Percentiles rank a stretch among this genome's conserved stretches.
Evolutionary conservation across 1,140 invertebrate genomes (phyloP).

Genomic region (Euwallacea fornicatus): DNA sequence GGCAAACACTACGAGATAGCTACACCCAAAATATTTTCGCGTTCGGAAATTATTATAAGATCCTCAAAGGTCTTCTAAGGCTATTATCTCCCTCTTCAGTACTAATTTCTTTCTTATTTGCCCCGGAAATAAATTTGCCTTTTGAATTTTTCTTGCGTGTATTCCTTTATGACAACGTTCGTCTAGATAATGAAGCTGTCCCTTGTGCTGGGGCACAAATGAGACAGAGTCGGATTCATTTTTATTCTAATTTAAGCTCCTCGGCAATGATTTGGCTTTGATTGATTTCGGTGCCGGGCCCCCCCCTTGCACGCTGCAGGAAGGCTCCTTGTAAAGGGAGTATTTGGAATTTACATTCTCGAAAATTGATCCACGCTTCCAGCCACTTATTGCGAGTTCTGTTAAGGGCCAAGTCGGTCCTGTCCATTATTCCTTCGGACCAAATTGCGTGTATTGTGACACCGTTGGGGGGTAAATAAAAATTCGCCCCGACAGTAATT

Average conservation of each 20-base stretch:
- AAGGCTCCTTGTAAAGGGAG: no score
- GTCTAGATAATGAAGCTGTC: constrained; percentile 47
- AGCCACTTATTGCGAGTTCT: no score
- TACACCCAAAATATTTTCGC: no score
- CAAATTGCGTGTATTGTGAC: constrained; percentile 52
- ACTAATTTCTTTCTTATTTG: constrained; percentile 47
- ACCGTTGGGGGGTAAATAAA: constrained; percentile 51
- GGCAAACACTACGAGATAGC: no score
- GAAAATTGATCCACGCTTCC: no score
- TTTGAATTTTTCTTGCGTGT: constrained; percentile 51
- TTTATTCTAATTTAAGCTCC: not conserved
- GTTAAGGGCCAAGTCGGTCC: no score
- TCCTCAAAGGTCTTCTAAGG: constrained; percentile 43
- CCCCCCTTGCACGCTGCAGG: no score
- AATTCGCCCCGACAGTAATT: constrained; percentile 47
- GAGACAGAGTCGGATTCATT: constrained; percentile 1
- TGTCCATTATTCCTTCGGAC: not conserved
- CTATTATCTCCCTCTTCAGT: constrained; percentile 47
- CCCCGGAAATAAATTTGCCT: constrained; percentile 48
- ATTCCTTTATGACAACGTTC: constrained; percentile 49
- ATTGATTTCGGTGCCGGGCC: no score
- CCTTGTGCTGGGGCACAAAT: constrained; percentile 22
- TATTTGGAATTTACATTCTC: no score
- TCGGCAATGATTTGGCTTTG: no score
- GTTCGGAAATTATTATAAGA: no score